Base-by-base conservation (phyloP, 2,888 invertebrate species). In the Brachypalpus laphriformis region DNA sequence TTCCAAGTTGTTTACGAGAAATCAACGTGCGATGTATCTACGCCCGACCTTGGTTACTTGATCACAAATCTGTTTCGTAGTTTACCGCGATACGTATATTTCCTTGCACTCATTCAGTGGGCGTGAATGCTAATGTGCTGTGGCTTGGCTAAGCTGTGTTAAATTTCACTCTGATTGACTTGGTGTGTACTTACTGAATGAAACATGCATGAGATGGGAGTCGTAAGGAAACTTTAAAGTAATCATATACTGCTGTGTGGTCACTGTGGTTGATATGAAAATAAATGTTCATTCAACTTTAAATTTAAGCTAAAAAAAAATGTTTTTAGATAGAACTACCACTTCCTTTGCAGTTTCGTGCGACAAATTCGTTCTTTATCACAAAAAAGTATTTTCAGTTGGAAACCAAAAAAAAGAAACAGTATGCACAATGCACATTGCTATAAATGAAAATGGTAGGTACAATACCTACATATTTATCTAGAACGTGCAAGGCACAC, bases 221-320 rank as follows among this genome's bases (percentile, higher is more conserved):
- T 56, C 61, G 56, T 49, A 68, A 57, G 18, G 61, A 74, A 78
- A 74, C 45, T 40, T 77, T 20, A n/a, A 20, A 42, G 16, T 45
- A 37, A n/a, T 54, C 20, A 31, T 49, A 5, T 8, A n/a, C 16
- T 28, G 18, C 16, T 28, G 14, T 78, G 82, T 56, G 82, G 82
- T 83, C 8, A 40, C 11, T 83, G 82, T 68, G 82, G 82, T 83
- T 42, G 45, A 63, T 72, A 47, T 68, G 18, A 45, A 47, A 20
- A 56, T 31, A 54, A 66, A 40, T 59, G 47, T 65, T 47, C 14
- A 28, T 57, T 65, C 47, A 71, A 57, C 28, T 47, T n/a, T 3
- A 47, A 65, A n/a, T 34, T 61, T 16, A 14, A 34, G 16, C 37
- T n/a, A 31, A 45, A 57, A 47, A 22, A 49, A 65, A 20, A 34